Evolutionary conservation across 2,113 vertebrate species (phyloP), one percentile per base, ranked within the genome.

Genomic region (Dissostichus mawsoni): DNA sequence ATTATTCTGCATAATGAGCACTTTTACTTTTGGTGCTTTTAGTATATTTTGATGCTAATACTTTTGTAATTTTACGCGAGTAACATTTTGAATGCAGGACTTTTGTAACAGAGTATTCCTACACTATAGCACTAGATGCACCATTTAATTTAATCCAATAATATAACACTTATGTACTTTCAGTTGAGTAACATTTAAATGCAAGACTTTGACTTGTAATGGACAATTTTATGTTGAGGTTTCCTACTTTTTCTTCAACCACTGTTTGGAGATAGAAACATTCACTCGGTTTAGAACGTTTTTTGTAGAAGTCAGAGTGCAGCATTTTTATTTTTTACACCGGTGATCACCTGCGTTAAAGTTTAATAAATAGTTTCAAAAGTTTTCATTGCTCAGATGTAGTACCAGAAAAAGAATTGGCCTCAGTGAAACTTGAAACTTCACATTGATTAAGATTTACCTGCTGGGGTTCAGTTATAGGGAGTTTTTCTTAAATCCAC

Each of bases 391-490:
- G 3, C 14, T 52, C 63, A 53, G 11, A 59, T 8, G 0, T n/a
- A 14, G 41, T 13, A 23, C 1, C 41, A 61, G 36, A 44, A 65
- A 17, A 17, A 51, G 16, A 10, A 16, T 1, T 1, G 12, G 48
- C 72, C 2, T 11, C 62, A 51, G 2, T 48, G 51, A 76, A 53
- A 61, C n/a, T 17, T 48, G 51, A 76, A 53, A 61, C n/a, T 17
- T 8, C 33, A 48, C 23, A 36, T 76, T n/a, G 16, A 25, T n/a
- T 20, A 16, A 33, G 25, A 44, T 59, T 18, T 65, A 75, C 64
- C 76, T 67, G 80, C 50, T 72, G 51, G 52, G 62, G 57, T 25
- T 76, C 11, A 10, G 48, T 3, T 55, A 53, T 9, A 2, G 17
- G 12, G 9, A 64, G 25, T 10, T 23, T 48, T 57, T 44, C 20